A percentile compares a stretch with the other conserved stretches of the same genome.
phyloP scores from a whole-genome alignment of 2,888 invertebrate genomes.

The Omphaloscelis lunosa region DNA sequence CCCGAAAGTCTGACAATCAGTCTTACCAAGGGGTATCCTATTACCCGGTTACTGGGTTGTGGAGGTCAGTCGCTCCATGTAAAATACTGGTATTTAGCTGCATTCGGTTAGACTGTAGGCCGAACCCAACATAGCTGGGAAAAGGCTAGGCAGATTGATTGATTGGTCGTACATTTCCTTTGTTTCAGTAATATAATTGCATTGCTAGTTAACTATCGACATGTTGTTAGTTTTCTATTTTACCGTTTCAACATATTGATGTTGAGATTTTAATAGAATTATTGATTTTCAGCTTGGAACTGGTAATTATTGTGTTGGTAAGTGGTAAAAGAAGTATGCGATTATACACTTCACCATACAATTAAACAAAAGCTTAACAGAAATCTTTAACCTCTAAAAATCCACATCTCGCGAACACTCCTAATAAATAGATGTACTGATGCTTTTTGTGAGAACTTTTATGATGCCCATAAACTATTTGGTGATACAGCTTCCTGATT shows the following conservation, averaged over 20 bases:
- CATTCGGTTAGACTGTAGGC: too few species aligned
- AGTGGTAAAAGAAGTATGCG: too few species aligned
- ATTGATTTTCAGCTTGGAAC: constrained; percentile 16
- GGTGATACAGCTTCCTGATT: not conserved
- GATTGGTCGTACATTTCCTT: not conserved
- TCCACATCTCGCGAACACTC: not conserved
- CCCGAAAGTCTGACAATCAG: too few species aligned
- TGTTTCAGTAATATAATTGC: constrained; percentile 2
- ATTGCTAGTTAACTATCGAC: not conserved
- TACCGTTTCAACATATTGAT: not conserved
- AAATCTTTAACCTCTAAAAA: not conserved
- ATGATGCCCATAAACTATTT: not conserved
- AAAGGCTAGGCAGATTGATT: too few species aligned
- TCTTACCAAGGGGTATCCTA: too few species aligned
- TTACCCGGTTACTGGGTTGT: too few species aligned
- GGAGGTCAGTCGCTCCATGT: too few species aligned
- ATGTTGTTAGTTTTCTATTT: not conserved
- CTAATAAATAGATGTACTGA: not conserved
- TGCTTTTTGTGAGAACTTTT: not conserved
- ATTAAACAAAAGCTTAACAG: not conserved
- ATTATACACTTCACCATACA: not conserved
- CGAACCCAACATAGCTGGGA: too few species aligned
- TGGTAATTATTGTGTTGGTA: not conserved
- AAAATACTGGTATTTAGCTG: too few species aligned
- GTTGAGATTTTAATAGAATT: not conserved